Base-by-base conservation (phyloP, 1,140 invertebrate species). In the Macrocentrus cingulum region DNA sequence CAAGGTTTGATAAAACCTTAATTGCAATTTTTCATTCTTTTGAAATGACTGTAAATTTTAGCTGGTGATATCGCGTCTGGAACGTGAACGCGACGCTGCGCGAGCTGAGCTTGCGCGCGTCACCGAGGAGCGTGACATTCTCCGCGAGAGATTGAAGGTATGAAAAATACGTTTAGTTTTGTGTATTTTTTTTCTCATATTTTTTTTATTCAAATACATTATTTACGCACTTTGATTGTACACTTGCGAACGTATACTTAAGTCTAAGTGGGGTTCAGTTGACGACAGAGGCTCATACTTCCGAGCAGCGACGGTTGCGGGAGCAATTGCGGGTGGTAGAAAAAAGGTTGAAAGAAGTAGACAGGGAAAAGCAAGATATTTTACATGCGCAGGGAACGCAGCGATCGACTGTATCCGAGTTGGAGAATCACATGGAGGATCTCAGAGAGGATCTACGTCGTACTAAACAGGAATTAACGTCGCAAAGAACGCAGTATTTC, bases 91-190 rank as follows among this genome's bases (percentile, higher is more conserved):
- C 52, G 81, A 84, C 60, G 63, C 76, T 22, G 80, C 82, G 16
- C 72, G 74, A 58, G 74, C 68, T n/a, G 83, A 85, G 59, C 69
- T 84, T 15, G 71, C 80, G 53, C 72, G 80, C 56, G 61, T 85
- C 22, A 80, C 83, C 57, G 75, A 83, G 62, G 84, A 86, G 70
- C 72, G 81, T 44, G 76, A 83, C 64, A 70, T 78, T n/a, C 67
- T 85, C 6, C 73, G 77, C 3, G 73, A 82, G 56, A 77, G 78
- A 68, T 67, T 84, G 8, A 80, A 83, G 77, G 81, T 82, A 77
- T 15, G 15, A 4, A 29, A 36, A 37, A 61, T 29, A 57, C 11
- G 50, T 60, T 60, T 25, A 49, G 2, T 6, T 46, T 23, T 36
- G 15, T 34, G n/a, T 32, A 8, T 42, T 7, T 22, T 39, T 20